Evolutionary conservation across 1,140 invertebrate genomes (phyloP).

Genomic region (Bombus polaris): DNA sequence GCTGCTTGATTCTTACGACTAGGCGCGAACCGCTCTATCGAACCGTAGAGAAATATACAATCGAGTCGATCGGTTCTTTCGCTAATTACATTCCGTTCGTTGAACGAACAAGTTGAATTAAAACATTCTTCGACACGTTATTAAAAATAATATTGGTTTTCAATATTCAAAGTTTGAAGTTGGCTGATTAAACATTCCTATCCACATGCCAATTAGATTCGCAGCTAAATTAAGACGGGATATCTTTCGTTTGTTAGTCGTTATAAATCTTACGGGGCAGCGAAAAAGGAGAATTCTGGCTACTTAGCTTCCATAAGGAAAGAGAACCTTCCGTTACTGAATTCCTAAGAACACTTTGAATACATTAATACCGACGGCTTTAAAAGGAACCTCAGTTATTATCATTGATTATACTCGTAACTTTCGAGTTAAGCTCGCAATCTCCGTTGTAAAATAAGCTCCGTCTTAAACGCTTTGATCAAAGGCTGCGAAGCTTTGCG

Average conservation of each 20-base stretch:
- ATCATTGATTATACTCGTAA: conserved; percentile 8
- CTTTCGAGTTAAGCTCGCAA: conserved; percentile 14
- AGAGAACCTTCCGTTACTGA: background rate
- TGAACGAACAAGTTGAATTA: background rate
- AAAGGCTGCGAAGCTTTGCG: background rate
- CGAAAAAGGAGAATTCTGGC: background rate
- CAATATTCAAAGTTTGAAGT: background rate
- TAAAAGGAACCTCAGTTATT: background rate
- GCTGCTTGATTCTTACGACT: background rate
- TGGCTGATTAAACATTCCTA: conserved; percentile 1
- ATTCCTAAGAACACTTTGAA: background rate
- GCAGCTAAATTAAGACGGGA: background rate
- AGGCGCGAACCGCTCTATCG: background rate
- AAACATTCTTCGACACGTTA: conserved; percentile 1
- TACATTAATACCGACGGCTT: background rate
- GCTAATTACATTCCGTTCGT: background rate
- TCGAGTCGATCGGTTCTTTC: background rate
- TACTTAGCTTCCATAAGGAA: background rate
- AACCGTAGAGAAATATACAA: too few species aligned
- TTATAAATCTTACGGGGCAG: background rate
- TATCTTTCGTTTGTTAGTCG: background rate
- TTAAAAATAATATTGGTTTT: conserved; percentile 4
- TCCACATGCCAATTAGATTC: background rate
- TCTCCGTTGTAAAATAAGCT: background rate
- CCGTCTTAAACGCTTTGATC: too few species aligned